Base-by-base conservation (phyloP, 2,113 vertebrate species). In the Lepisosteus oculatus region DNA sequence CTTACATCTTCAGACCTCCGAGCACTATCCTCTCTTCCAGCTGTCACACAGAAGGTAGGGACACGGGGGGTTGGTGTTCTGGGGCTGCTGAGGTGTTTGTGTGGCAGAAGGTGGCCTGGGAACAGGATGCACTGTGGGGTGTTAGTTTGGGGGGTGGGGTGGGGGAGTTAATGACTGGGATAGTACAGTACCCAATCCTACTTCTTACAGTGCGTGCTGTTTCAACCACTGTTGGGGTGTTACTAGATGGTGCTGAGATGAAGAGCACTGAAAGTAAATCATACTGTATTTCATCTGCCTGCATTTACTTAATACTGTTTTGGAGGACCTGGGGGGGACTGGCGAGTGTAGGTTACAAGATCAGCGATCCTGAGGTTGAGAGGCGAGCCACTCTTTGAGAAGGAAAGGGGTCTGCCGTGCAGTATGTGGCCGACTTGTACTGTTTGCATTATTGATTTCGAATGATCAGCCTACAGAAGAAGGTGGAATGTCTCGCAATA, bases 21-120 rank as follows among this genome's bases (percentile, higher is more conserved):
- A 93, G 92, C 86, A 95, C 93, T 86, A 93, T 95, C 88, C 94
- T 96, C 71, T 95, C 95, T 73, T 93, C 93, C 92, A 96, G 94
- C 90, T 97, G 95, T 90, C 93, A 96, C 90, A 93, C 95, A 68
- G 95, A 95, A 96, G 95, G 95, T 96, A 96, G 88, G 87, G 85
- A 84, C 77, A 86, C 82, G 85, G 66, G 76, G 84, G 72, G 77
- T 17, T 17, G 15, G 15, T 17, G 55, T 71, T 79, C 76, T 82
- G 79, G 77, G 69, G 83, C 73, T 64, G 70, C 29, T 15, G 55
- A 41, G 11, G 83, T 82, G 67, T 61, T 59, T 63, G 42, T 77
- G 79, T 72, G 72, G 47, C 47, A 8, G 47, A 8, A 8, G 47
- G 47, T 51, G 47, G 47, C 4, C 8, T 4, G 8, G 47, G 4